Evolutionary conservation across 2,797 vertebrate genomes (phyloP), one percentile per base, ranked within the genome.

Genomic region (Coregonus ussuriensis): DNA sequence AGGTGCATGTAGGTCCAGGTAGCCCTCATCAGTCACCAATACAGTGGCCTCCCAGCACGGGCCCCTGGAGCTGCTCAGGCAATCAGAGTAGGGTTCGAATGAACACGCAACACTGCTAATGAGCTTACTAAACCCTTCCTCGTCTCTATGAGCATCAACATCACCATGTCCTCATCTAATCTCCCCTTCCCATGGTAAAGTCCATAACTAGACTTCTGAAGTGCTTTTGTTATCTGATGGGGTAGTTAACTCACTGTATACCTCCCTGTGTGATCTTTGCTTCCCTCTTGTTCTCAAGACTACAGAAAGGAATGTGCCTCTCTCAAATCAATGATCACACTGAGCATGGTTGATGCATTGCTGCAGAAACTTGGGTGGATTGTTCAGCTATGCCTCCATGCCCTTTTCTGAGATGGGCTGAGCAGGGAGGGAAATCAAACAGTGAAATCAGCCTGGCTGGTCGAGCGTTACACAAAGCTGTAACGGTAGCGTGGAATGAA

Each of bases 1-100:
- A 91, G 89, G 89, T 89, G 88, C 83, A 85, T 79, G 77, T 83
- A 85, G 79, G 85, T 87, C 74, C 81, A 76, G 68, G 74, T 71
- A 79, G 82, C 69, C 72, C 53, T 77, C 68, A n/a, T 84, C 77
- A 74, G 70, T 88, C 65, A 25, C 52, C 74, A 41, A 47, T 15
- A 41, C n/a, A 74, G 65, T 29, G 5, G 37, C n/a, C 51, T 47
- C 9, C 41, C 41, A 47, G 41, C 9, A 47, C 41, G 9, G 1
- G 51, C 37, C 77, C 31, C 72, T 68, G 74, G 13, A 71, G 68
- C 72, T 47, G 5, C 14, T n/a, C 11, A 29, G 74, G n/a, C 65
- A 37, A 69, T 77, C 35, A 59, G 59, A 81, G 31, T 47, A 62
- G 70, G 79, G 51, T 66, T 33, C 67, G 59, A 53, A 56, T 31